Conservation (phyloP, 2,888 invertebrate genomes). For the Drosophila rellima region DNA sequence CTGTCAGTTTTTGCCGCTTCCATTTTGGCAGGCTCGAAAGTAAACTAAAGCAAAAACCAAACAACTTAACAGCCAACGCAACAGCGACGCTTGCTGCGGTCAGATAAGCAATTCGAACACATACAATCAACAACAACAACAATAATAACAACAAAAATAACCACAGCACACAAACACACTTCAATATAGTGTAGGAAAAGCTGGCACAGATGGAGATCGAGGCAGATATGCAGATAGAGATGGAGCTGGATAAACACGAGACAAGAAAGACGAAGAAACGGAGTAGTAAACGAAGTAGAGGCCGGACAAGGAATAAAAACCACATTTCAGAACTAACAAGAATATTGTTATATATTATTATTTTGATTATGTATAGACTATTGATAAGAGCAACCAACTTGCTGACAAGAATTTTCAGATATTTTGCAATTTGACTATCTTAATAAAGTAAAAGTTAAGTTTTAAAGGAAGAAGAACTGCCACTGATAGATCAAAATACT, state of each 20-base stretch:
- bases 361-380: not conserved
- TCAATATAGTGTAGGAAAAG: slow-evolving; percentile 1
- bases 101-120: slow-evolving; percentile 59
- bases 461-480: too few relatives aligned
- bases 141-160: slow-evolving; percentile 4
- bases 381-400: not conserved
- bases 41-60: slow-evolving; percentile 71
- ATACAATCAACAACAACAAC: slow-evolving; percentile 14
- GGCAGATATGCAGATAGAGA: slow-evolving; percentile 16
- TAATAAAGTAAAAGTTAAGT: too few relatives aligned
- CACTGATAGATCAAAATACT: too few relatives aligned
- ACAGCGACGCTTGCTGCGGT: slow-evolving; percentile 64
- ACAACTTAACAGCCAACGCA: slow-evolving; percentile 68
- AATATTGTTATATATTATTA: slow-evolving; percentile 1
- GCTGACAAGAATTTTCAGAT: not conserved
- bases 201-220: slow-evolving; percentile 24
- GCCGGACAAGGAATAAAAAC: not conserved
- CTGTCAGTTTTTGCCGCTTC: slow-evolving; percentile 62
- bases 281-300: not conserved
- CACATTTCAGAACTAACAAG: not conserved
- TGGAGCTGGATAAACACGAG: slow-evolving; percentile 13
- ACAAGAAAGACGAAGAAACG: not conserved
- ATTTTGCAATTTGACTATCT: too few relatives aligned
- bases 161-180: slow-evolving; percentile 7
- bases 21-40: slow-evolving; percentile 70